Conservation (phyloP, 2,797 vertebrate genomes). For the Protonibea diacanthus region DNA sequence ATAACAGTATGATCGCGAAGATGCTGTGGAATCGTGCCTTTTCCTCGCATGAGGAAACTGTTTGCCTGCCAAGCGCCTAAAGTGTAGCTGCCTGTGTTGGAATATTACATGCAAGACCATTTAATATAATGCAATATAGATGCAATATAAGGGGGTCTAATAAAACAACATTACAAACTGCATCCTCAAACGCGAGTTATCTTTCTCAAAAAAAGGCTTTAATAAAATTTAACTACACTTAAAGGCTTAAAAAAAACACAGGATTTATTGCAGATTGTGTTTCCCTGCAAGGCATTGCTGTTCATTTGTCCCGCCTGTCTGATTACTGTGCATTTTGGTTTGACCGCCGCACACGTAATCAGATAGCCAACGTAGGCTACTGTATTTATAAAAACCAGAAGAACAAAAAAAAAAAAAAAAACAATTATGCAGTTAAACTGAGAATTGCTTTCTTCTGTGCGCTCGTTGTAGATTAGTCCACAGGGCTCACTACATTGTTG, state of each 20-base stretch:
- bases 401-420: background rate
- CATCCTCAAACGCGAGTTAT: background rate
- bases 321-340: background rate
- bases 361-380: no score
- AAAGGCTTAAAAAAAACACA: background rate
- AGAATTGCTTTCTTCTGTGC: background rate
- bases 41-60: conserved; percentile 20
- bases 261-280: background rate
- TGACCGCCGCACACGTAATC: background rate
- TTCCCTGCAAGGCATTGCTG: background rate
- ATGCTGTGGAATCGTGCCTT: background rate
- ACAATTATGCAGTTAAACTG: background rate
- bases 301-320: background rate
- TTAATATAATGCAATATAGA: background rate
- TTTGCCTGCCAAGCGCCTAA: conserved; percentile 11
- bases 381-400: background rate
- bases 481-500: background rate
- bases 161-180: conserved; percentile 1
- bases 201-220: background rate
- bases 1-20: conserved; percentile 43
- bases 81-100: background rate
- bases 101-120: background rate
- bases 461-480: background rate
- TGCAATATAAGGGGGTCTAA: background rate
- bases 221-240: background rate